Percentiles rank a stretch among this genome's conserved stretches.
These are phyloP conservation scores for Peromyscus californicus DNA, from an alignment of 2,113 vertebrate genomes.

Conservation along the genomic window DNA sequence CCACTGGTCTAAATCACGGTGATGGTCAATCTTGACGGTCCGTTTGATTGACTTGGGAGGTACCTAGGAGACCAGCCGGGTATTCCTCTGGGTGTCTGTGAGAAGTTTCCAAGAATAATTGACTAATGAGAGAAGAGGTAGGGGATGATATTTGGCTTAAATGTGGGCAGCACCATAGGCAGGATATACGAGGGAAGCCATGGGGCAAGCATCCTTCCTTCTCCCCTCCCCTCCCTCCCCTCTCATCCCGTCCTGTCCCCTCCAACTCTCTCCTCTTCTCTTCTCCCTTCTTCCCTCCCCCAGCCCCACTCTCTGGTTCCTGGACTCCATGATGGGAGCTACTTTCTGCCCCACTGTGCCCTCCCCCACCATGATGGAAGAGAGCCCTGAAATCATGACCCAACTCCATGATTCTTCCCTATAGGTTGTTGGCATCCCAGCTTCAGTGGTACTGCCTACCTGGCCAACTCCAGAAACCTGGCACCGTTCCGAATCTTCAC, in stretches of 20 bases:
- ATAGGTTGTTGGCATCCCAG: no score
- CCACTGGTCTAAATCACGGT: not conserved
- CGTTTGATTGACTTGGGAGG: not conserved
- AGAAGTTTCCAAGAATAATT: not conserved
- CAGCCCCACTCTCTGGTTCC: not conserved
- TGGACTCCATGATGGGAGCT: not conserved
- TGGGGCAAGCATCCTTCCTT: not conserved
- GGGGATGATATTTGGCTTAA: not conserved
- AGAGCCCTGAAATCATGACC: not conserved
- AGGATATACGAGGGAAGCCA: no score
- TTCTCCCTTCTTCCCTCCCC: not conserved
- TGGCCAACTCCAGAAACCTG: not conserved
- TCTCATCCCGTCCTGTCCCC: no score
- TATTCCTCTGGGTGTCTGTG: not conserved
- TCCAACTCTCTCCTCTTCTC: not conserved
- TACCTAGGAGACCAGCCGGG: not conserved
- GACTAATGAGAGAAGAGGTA: not conserved
- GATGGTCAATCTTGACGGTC: no score
- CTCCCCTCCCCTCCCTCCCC: not conserved
- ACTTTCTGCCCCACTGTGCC: not conserved
- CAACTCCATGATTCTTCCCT: not conserved
- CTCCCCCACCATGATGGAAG: not conserved
- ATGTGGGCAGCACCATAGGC: not conserved
- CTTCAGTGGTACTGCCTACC: not conserved
- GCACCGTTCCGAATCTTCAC: not conserved